These are phyloP conservation scores for Regulus satrapa DNA, from an alignment of 2,113 vertebrate species.

Conservation along the genomic window DNA sequence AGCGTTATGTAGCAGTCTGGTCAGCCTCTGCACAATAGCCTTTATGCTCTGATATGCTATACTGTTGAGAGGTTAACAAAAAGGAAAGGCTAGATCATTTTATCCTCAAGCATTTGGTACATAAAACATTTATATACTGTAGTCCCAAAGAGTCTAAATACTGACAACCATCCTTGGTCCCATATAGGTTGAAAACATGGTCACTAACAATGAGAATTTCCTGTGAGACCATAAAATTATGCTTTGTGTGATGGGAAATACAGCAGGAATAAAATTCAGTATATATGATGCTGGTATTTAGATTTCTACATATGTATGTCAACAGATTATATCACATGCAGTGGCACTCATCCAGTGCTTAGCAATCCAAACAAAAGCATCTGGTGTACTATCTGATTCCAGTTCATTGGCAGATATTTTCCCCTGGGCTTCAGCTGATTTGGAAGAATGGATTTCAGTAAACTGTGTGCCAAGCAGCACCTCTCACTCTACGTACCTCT, in stretches of 20 bases:
- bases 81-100: not conserved
- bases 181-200: not conserved
- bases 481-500: rapidly evolving
- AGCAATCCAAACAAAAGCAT: not conserved
- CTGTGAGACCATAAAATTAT: not conserved
- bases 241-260: not conserved
- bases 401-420: not conserved
- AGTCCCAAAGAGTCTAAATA: not conserved
- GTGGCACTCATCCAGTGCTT: not conserved
- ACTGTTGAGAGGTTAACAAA: not conserved
- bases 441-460: not conserved
- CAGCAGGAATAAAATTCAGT: not conserved
- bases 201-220: not conserved
- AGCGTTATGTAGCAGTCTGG: not conserved
- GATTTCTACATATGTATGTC: not conserved
- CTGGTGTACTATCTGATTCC: not conserved
- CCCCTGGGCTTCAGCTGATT: not conserved
- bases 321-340: not conserved
- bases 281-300: not conserved
- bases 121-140: not conserved
- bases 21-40: not conserved
- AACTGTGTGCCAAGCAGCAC: not conserved
- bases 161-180: not conserved
- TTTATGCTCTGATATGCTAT: not conserved
- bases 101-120: not conserved